Evolutionary conservation across 2,888 invertebrate genomes (phyloP).

Genomic region (Chalcosyrphus nemorum): DNA sequence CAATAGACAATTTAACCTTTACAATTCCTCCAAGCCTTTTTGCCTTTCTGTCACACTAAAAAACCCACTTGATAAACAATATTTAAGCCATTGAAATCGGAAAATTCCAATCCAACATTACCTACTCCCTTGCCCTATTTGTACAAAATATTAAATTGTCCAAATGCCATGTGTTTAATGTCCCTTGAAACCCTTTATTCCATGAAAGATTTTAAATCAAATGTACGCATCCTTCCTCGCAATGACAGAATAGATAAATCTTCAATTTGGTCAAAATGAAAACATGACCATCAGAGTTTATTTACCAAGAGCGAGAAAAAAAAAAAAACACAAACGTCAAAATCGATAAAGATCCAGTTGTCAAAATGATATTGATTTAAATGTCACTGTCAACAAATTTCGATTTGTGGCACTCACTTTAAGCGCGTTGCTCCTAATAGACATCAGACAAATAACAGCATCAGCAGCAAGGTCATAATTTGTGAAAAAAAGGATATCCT

Average conservation of each 20-base stretch:
- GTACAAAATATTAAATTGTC: background rate
- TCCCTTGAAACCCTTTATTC: background rate
- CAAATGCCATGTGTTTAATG: background rate
- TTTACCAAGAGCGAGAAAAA: background rate
- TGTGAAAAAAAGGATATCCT: slow-evolving; percentile 34
- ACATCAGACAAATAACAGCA: slow-evolving; percentile 55
- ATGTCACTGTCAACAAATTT: slow-evolving; percentile 56
- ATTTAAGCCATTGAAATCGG: too few species aligned
- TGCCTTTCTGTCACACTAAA: too few species aligned
- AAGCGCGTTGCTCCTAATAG: slow-evolving; percentile 37
- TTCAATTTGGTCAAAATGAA: background rate
- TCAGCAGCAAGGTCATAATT: slow-evolving; percentile 55
- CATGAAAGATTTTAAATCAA: background rate
- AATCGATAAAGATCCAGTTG: background rate
- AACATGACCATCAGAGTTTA: background rate
- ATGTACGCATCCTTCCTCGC: background rate
- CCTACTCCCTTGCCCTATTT: background rate
- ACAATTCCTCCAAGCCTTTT: too few species aligned
- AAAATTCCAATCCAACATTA: too few species aligned
- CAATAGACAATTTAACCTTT: too few species aligned
- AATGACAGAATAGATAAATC: slow-evolving; percentile 2
- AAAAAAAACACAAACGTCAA: slow-evolving; percentile 2
- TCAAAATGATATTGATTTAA: slow-evolving; percentile 52
- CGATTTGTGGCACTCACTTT: slow-evolving; percentile 42
- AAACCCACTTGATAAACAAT: too few species aligned